phyloP scores from a whole-genome alignment of 2,113 vertebrate species.

The Stictonetta naevosa region DNA sequence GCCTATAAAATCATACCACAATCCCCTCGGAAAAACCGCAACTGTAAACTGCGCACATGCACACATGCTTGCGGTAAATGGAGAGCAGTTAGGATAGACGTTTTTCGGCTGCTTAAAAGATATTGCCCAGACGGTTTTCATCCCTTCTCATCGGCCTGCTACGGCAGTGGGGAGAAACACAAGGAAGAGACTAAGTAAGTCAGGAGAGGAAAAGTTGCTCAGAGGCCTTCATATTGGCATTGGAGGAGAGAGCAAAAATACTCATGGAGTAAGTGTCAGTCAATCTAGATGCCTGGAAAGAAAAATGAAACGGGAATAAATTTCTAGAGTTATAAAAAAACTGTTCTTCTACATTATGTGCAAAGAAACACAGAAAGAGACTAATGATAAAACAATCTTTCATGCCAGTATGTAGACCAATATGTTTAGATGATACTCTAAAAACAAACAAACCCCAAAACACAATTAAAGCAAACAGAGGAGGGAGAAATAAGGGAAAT shows the following conservation, averaged over 20 bases:
- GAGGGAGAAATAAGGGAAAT: neutral
- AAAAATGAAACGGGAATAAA: neutral
- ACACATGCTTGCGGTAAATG: conserved; percentile 13
- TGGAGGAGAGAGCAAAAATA: neutral
- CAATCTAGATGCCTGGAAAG: neutral
- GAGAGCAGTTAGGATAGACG: neutral
- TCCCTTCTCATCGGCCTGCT: neutral
- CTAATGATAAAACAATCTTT: neutral
- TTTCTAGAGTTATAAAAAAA: neutral
- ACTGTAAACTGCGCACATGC: conserved; percentile 10
- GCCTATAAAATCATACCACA: conserved; percentile 46
- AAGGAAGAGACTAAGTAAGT: neutral
- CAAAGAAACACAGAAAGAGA: neutral
- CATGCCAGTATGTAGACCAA: neutral
- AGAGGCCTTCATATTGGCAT: neutral
- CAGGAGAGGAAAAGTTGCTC: neutral
- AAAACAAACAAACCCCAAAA: neutral
- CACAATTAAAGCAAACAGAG: neutral
- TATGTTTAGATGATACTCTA: rapidly evolving
- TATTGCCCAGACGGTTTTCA: conserved; percentile 18
- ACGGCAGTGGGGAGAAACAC: rapidly evolving
- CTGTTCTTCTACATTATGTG: neutral
- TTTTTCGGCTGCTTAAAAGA: neutral
- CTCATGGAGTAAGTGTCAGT: neutral
- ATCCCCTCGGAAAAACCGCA: conserved; percentile 24